Conservation (phyloP, 1,140 invertebrate species). For the Ostrea denselamellosa region DNA sequence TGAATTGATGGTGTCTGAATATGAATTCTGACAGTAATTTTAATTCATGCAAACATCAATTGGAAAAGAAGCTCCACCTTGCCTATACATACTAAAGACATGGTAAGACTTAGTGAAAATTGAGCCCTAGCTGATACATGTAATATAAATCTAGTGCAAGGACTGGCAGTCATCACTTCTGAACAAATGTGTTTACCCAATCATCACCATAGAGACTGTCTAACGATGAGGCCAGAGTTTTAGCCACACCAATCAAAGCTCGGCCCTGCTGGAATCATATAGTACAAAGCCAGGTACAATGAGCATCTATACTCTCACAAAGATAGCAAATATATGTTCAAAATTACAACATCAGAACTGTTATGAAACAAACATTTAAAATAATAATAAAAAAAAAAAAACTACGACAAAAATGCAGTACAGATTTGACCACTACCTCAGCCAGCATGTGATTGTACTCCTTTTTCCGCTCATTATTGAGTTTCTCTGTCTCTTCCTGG, state of each 20-base stretch:
- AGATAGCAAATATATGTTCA: neutral
- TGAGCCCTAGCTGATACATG: neutral
- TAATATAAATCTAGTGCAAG: neutral
- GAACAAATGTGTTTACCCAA: conserved; percentile 30
- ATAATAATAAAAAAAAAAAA: neutral
- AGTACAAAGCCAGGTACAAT: neutral
- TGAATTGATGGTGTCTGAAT: too few species aligned
- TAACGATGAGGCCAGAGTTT: neutral
- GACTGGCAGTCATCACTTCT: conserved; percentile 31
- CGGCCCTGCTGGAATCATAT: conserved; percentile 36
- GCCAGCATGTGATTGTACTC: conserved; percentile 64
- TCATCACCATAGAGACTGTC: conserved; percentile 11
- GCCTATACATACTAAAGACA: neutral
- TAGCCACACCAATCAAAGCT: conserved; percentile 16
- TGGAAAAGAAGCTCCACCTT: neutral
- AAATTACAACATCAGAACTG: conserved; percentile 1
- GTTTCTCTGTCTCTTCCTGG: conserved; percentile 56
- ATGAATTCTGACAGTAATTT: too few species aligned
- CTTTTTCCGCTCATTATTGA: conserved; percentile 63
- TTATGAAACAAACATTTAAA: neutral
- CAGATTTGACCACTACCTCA: conserved; percentile 43
- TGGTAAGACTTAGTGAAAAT: neutral
- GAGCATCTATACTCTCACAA: neutral
- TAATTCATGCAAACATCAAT: too few species aligned
- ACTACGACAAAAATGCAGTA: too few species aligned